Base-by-base conservation (phyloP, 2,797 vertebrate species). In the Mastacembelus armatus region DNA sequence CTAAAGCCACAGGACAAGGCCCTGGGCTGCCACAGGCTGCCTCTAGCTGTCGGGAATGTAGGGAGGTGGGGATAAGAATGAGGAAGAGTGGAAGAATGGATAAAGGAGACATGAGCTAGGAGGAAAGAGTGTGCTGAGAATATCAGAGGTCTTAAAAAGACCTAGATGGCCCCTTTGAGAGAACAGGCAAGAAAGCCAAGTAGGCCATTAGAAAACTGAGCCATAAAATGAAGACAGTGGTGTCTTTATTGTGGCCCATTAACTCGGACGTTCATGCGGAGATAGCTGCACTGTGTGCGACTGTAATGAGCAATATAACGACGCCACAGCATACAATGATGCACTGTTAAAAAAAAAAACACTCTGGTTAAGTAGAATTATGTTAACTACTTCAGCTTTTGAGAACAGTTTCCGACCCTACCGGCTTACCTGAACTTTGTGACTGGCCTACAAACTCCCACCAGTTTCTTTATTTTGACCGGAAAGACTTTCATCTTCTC, bases 181-280 rank as follows among this genome's bases (percentile, higher is more conserved):
- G 85, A 77, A 59, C 74, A 71, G 77, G 80, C 83, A 89, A 85
- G 88, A 85, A 86, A 91, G 87, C 91, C 91, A 92, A 92, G 89
- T 91, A 88, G 89, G 89, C 90, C 89, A 91, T 91, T 91, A 91
- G 90, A 90, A 92, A 90, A 86, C 77, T 66, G 77, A 88, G 89
- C 88, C 86, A 92, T 91, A 89, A 92, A 92, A 91, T 83, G 88
- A 87, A 92, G 80, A 90, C 87, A 87, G 79, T 88, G 85, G 85
- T 91, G 85, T 91, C 89, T 89, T 92, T 91, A 91, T 91, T 88
- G 88, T 91, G 90, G 88, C 81, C 88, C 90, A 91, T 92, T 92
- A 92, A 87, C 88, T 90, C 50, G 32, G 83, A 90, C 86, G 82
- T 83, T 90, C 88, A 88, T 89, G 83, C 67, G n/a, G 87, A 75